phyloP scores from a whole-genome alignment of 1,140 invertebrate genomes.

The Cydia pomonella region DNA sequence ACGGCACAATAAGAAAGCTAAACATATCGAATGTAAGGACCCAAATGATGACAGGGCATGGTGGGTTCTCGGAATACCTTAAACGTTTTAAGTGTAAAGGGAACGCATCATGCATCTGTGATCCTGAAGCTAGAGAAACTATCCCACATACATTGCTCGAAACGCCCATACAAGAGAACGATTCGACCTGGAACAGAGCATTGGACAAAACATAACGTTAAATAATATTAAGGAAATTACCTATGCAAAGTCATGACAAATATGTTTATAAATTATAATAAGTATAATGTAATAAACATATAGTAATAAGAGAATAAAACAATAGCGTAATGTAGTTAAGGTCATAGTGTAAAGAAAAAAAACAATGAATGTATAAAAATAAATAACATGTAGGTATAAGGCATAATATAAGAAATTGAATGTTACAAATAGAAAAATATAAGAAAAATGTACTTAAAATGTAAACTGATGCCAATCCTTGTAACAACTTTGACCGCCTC shows the following conservation, averaged over 20 bases:
- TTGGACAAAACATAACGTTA: background rate
- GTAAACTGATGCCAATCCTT: background rate
- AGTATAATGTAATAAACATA: background rate
- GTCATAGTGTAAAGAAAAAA: background rate
- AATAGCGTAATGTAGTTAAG: background rate
- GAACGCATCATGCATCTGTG: background rate
- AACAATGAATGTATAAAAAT: too few species aligned
- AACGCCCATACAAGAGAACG: background rate
- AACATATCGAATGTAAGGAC: too few species aligned
- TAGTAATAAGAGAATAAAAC: background rate
- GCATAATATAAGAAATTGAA: too few species aligned
- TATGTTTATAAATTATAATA: background rate
- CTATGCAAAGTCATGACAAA: background rate
- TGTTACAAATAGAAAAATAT: background rate
- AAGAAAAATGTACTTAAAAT: too few species aligned
- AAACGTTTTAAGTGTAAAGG: background rate
- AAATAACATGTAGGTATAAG: too few species aligned
- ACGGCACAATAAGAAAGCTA: background rate
- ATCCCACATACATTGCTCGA: background rate
- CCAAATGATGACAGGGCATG: background rate
- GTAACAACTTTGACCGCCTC: background rate
- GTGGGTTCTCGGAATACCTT: background rate
- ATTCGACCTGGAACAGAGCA: background rate
- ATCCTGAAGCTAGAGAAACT: background rate
- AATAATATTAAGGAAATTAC: background rate